Percentiles rank a stretch among this genome's conserved stretches.
These are phyloP conservation scores for Dryomyza anilis DNA, from an alignment of 2,888 invertebrate genomes.

Conservation along the genomic window DNA sequence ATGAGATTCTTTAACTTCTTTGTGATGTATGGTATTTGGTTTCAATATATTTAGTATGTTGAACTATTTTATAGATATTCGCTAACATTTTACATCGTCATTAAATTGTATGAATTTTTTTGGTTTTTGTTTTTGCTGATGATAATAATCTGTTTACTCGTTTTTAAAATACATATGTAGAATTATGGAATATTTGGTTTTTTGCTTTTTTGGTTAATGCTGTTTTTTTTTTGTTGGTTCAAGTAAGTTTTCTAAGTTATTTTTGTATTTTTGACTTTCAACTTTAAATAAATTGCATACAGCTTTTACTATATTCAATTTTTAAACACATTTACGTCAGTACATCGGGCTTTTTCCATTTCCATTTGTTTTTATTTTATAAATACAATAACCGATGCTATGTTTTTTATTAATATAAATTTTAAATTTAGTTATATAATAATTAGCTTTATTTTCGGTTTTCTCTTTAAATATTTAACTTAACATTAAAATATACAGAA, in stretches of 20 bases:
- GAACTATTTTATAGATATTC: conserved; percentile 20
- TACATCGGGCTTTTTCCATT: not conserved
- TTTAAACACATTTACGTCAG: no score
- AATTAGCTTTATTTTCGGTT: not conserved
- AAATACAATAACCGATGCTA: conserved; percentile 5
- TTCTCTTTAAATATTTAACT: conserved; percentile 9
- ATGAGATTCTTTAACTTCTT: not conserved
- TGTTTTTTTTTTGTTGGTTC: not conserved
- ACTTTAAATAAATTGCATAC: not conserved
- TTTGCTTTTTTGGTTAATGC: not conserved
- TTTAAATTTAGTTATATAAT: not conserved
- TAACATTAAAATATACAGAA: conserved; percentile 19
- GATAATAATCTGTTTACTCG: conserved; percentile 11
- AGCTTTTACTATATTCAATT: conserved; percentile 1
- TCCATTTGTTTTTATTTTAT: conserved; percentile 5
- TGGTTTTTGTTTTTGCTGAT: no score
- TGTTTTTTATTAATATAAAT: not conserved
- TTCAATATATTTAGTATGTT: conserved; percentile 4
- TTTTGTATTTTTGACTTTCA: not conserved
- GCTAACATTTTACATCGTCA: conserved; percentile 21
- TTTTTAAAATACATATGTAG: no score
- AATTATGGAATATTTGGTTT: not conserved
- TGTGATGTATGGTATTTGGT: conserved; percentile 5
- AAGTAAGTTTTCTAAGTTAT: not conserved
- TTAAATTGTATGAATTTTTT: conserved; percentile 2